Evolutionary conservation across 2,113 vertebrate genomes (phyloP).

Genomic region (Heptranchias perlo): DNA sequence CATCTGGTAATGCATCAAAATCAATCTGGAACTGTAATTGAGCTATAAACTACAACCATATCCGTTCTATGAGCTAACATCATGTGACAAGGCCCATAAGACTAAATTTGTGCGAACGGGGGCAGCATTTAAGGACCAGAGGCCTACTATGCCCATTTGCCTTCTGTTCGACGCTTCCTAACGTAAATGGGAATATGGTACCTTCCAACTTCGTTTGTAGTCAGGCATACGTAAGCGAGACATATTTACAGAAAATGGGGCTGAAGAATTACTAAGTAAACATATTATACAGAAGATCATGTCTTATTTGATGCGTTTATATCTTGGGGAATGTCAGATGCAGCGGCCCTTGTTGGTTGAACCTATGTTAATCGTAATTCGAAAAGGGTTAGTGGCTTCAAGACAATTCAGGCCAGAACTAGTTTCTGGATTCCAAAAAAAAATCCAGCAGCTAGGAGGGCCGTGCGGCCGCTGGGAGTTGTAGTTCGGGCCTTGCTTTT

Average conservation of each 20-base stretch:
- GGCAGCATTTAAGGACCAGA: neutral
- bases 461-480: slow-evolving; percentile 33
- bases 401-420: slow-evolving; percentile 37
- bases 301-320: neutral
- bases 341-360: neutral
- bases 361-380: neutral
- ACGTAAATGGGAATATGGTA: slow-evolving; percentile 17
- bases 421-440: slow-evolving; percentile 36
- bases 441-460: neutral
- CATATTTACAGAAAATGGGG: slow-evolving; percentile 7
- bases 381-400: slow-evolving; percentile 5
- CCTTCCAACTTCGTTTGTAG: neutral
- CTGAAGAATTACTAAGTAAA: neutral
- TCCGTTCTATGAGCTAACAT: neutral
- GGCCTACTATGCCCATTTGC: neutral
- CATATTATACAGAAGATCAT: neutral
- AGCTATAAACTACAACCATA: slow-evolving; percentile 16
- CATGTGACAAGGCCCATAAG: slow-evolving; percentile 13
- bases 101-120: neutral
- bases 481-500: slow-evolving; percentile 27
- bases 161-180: neutral
- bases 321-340: neutral
- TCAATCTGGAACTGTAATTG: slow-evolving; percentile 19
- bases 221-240: neutral
- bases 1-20: slow-evolving; percentile 23